Conservation (phyloP, 2,797 vertebrate genomes). For the Pipistrellus nathusii region DNA sequence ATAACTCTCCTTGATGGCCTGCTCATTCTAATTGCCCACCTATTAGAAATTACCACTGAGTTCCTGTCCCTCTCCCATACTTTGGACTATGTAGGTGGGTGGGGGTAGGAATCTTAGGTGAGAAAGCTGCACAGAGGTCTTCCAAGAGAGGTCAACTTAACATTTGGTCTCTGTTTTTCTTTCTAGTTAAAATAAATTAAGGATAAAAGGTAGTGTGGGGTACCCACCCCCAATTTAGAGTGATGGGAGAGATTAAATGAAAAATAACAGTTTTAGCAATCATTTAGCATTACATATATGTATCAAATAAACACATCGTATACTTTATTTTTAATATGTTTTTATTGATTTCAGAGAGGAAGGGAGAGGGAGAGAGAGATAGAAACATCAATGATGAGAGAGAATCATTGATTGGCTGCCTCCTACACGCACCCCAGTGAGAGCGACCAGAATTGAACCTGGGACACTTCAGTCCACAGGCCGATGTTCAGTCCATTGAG, state of each 20-base stretch:
- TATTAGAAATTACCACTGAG: neutral
- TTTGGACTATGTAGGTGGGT: neutral
- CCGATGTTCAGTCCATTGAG: too few relatives aligned
- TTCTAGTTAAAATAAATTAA: neutral
- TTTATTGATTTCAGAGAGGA: too few relatives aligned
- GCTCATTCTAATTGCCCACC: too few relatives aligned
- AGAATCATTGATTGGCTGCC: too few relatives aligned
- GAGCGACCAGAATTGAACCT: too few relatives aligned
- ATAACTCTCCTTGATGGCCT: neutral
- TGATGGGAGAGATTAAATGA: neutral
- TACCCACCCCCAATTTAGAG: neutral
- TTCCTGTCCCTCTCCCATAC: neutral
- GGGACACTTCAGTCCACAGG: too few relatives aligned
- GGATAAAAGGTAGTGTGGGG: neutral
- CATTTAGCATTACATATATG: neutral
- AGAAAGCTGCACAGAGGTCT: neutral
- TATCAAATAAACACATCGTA: neutral
- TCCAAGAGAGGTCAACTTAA: neutral
- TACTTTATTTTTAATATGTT: neutral
- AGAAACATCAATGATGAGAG: too few relatives aligned
- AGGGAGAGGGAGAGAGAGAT: too few relatives aligned
- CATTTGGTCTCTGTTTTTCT: neutral
- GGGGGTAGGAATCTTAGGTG: rapidly evolving
- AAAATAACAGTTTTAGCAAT: neutral
- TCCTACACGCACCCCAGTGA: too few relatives aligned